Conservation (phyloP, 2,113 vertebrate genomes). For the Dipodomys stephensi region DNA sequence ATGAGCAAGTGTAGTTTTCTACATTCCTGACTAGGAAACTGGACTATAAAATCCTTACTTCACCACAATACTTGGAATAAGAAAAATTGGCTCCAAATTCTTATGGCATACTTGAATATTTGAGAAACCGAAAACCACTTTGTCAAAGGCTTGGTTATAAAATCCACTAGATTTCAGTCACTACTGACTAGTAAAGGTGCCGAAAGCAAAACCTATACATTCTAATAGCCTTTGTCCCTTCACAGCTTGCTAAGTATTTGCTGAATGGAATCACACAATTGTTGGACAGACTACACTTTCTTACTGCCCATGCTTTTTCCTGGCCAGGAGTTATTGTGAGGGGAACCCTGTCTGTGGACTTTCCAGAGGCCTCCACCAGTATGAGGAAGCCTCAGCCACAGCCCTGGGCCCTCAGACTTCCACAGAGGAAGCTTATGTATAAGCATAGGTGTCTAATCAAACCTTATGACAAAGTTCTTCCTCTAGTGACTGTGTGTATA, state of each 20-base stretch:
- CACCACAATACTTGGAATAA: neutral
- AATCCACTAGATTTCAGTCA: neutral
- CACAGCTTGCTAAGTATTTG: neutral
- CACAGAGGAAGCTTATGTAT: neutral
- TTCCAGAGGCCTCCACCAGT: neutral
- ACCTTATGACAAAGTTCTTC: neutral
- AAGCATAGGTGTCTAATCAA: neutral
- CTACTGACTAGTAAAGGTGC: neutral
- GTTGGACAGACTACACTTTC: neutral
- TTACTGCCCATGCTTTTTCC: too few species aligned
- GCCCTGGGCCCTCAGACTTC: neutral
- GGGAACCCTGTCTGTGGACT: neutral
- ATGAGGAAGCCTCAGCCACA: neutral
- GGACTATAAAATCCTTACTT: conserved; percentile 11
- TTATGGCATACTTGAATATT: neutral
- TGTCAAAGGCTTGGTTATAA: neutral
- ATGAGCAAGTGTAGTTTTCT: neutral
- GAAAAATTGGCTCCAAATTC: neutral
- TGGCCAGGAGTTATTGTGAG: neutral
- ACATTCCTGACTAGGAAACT: conserved; percentile 14
- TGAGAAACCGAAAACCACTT: neutral
- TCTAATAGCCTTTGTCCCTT: neutral
- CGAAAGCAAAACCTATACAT: neutral
- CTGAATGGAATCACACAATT: neutral
- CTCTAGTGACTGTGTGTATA: neutral